Conservation (phyloP, 2,888 invertebrate species). For the Eupsilia transversa region DNA sequence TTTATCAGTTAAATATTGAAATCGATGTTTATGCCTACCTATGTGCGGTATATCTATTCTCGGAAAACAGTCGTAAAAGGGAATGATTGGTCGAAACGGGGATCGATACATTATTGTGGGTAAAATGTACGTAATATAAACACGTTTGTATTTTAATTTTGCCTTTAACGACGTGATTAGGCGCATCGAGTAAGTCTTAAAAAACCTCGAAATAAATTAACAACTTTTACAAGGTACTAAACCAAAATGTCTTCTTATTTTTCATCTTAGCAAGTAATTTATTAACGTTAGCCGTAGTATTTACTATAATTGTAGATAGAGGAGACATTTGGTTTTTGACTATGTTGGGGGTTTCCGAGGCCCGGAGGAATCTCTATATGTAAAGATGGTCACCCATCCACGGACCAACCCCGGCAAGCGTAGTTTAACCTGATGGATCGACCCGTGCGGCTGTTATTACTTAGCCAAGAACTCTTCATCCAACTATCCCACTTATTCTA, state of each 20-base stretch:
- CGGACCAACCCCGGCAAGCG: too few species aligned
- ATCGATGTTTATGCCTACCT: slow-evolving; percentile 52
- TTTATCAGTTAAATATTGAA: slow-evolving; percentile 67
- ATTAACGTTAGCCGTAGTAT: not conserved
- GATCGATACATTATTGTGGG: slow-evolving; percentile 55
- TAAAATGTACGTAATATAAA: slow-evolving; percentile 55
- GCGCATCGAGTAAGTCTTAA: slow-evolving; percentile 45
- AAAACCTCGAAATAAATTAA: slow-evolving; percentile 56
- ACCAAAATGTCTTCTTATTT: slow-evolving; percentile 37
- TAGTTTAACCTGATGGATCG: too few species aligned
- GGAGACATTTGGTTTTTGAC: too few species aligned
- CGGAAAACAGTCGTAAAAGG: slow-evolving; percentile 61
- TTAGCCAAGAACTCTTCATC: too few species aligned
- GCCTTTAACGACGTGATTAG: slow-evolving; percentile 61
- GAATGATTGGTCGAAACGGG: slow-evolving; percentile 54
- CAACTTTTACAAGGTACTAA: slow-evolving; percentile 28
- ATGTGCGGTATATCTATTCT: slow-evolving; percentile 55
- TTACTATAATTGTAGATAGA: not conserved
- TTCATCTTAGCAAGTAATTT: slow-evolving; percentile 15
- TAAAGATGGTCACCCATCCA: too few species aligned
- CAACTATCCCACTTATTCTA: too few species aligned
- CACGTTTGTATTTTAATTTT: slow-evolving; percentile 61
- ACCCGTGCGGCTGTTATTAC: too few species aligned
- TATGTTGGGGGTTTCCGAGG: too few species aligned
- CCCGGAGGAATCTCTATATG: too few species aligned